phyloP scores from a whole-genome alignment of 2,888 invertebrate species.

The Catocala sponsa region DNA sequence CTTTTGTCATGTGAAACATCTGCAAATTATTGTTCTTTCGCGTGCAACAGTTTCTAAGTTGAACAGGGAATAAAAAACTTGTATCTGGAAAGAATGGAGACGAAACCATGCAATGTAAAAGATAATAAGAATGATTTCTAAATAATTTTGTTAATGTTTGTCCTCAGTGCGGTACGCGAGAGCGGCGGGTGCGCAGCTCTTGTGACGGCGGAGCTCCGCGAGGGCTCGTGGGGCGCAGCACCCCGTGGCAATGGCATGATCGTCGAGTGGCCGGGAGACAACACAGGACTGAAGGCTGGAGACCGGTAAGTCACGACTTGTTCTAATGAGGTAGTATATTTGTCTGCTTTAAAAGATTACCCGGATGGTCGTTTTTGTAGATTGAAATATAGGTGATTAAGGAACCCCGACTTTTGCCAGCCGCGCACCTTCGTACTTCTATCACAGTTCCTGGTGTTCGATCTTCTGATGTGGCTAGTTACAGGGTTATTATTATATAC shows the following conservation, averaged over 20 bases:
- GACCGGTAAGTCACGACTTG: conserved; percentile 87
- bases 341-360: too few species aligned
- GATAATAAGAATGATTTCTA: too few species aligned
- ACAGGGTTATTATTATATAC: too few species aligned
- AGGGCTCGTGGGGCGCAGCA: conserved; percentile 91
- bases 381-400: too few species aligned
- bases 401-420: too few species aligned
- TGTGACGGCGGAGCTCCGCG: conserved; percentile 91
- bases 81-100: too few species aligned
- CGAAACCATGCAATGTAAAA: too few species aligned
- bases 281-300: conserved; percentile 91
- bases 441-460: too few species aligned
- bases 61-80: not conserved
- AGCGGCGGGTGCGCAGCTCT: conserved; percentile 76
- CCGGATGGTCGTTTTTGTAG: too few species aligned
- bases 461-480: too few species aligned
- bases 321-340: not conserved
- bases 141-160: not conserved
- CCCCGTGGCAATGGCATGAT: conserved; percentile 90
- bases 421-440: too few species aligned
- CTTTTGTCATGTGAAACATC: not conserved
- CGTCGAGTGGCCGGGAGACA: conserved; percentile 95
- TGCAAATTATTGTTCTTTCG: not conserved
- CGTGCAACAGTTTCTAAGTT: not conserved
- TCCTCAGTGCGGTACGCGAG: conserved; percentile 73